A percentile compares a stretch with the other conserved stretches of the same genome.
These are phyloP conservation scores for Cherax destructor DNA, from an alignment of 1,140 invertebrate species.

Conservation along the genomic window DNA sequence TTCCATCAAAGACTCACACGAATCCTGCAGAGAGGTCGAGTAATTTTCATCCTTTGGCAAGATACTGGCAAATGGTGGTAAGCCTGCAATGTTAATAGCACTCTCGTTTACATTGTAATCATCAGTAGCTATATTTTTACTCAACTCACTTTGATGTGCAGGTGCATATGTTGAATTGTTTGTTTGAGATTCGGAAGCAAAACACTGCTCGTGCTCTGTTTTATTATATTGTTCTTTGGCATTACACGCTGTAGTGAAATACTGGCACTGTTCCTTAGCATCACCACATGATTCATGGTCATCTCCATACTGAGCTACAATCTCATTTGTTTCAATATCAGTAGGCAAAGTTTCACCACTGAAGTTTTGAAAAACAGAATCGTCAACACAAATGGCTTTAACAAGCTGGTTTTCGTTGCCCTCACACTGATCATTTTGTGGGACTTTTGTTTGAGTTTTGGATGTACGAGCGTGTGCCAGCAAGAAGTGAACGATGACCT, in stretches of 20 bases:
- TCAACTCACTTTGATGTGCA: neutral
- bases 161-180: neutral
- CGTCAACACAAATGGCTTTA: neutral
- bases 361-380: neutral
- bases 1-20: neutral
- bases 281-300: neutral
- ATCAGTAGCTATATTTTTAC: neutral
- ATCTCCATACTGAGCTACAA: neutral
- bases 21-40: neutral
- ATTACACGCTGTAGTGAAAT: neutral
- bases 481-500: constrained; percentile 39
- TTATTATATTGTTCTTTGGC: neutral
- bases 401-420: neutral
- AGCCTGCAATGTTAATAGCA: neutral
- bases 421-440: neutral
- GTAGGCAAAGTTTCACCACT: neutral
- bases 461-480: constrained; percentile 8
- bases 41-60: neutral
- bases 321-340: neutral
- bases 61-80: neutral
- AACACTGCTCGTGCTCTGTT: neutral
- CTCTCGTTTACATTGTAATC: neutral
- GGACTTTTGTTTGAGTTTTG: neutral
- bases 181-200: neutral
- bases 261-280: neutral